phyloP scores from a whole-genome alignment of 1,140 invertebrate species.

The Drosophila serrata region DNA sequence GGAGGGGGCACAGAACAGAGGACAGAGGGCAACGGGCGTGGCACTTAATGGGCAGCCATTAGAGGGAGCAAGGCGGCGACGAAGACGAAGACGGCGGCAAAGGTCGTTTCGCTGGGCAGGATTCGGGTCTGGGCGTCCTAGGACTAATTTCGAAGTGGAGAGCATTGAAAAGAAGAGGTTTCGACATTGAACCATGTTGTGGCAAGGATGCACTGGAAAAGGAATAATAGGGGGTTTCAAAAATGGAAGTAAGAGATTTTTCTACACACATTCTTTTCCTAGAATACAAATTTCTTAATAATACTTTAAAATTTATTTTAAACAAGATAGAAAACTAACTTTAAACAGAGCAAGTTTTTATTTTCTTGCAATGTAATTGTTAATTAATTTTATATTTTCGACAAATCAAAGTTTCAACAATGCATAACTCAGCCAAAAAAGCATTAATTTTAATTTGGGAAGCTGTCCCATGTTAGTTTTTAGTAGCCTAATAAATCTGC shows the following conservation, averaged over 20 bases:
- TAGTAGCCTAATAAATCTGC: too few relatives aligned
- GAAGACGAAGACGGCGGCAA: constrained; percentile 13
- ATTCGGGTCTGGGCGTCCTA: constrained; percentile 2
- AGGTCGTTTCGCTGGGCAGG: constrained; percentile 27
- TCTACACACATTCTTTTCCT: background rate
- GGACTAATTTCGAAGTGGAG: constrained; percentile 31
- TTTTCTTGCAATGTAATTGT: too few relatives aligned
- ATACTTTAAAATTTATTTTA: too few relatives aligned
- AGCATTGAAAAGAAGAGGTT: constrained; percentile 19
- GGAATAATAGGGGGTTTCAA: too few relatives aligned
- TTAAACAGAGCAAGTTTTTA: too few relatives aligned
- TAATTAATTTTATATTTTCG: too few relatives aligned
- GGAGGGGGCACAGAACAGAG: background rate
- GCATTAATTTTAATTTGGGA: too few relatives aligned
- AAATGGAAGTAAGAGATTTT: background rate
- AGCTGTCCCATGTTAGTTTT: too few relatives aligned
- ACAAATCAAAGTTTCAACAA: too few relatives aligned
- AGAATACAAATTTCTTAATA: background rate
- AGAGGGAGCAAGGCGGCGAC: background rate
- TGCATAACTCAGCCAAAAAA: too few relatives aligned
- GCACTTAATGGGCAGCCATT: constrained; percentile 66
- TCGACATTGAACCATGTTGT: constrained; percentile 59
- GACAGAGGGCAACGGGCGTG: constrained; percentile 43
- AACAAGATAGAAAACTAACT: too few relatives aligned
- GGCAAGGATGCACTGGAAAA: background rate